A percentile compares a stretch with the other conserved stretches of the same genome.
Evolutionary conservation across 2,113 vertebrate genomes (phyloP).

Genomic region (Pomatorhinus ruficollis): DNA sequence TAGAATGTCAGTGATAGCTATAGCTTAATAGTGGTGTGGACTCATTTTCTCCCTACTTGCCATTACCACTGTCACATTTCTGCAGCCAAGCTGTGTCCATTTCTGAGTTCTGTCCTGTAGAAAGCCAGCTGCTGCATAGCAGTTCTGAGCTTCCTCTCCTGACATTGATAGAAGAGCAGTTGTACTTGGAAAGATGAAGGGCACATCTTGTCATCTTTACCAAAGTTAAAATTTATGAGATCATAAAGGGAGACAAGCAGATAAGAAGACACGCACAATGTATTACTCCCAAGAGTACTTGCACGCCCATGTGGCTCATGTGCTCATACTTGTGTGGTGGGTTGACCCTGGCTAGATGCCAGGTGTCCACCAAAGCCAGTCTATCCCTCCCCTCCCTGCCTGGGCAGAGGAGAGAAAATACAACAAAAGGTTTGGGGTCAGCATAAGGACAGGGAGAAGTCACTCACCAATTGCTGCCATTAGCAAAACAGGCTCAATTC

Average conservation of each 20-base stretch:
- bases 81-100: neutral
- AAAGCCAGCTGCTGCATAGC: neutral
- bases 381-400: neutral
- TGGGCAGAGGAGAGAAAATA: neutral
- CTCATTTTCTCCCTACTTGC: neutral
- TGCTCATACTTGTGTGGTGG: neutral
- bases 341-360: neutral
- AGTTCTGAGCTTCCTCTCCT: neutral
- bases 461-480: neutral
- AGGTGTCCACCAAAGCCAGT: neutral
- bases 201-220: neutral
- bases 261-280: accelerated
- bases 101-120: neutral
- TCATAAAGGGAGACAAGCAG: neutral
- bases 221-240: neutral
- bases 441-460: neutral
- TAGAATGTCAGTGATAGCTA: neutral
- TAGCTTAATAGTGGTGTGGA: neutral
- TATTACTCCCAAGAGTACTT: neutral
- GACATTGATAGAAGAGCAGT: neutral
- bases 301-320: accelerated
- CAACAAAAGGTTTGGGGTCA: accelerated
- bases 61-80: neutral
- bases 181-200: neutral
- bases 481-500: neutral